These are phyloP conservation scores for Aspidiotus destructor DNA, from an alignment of 2,888 invertebrate genomes.

Conservation along the genomic window DNA sequence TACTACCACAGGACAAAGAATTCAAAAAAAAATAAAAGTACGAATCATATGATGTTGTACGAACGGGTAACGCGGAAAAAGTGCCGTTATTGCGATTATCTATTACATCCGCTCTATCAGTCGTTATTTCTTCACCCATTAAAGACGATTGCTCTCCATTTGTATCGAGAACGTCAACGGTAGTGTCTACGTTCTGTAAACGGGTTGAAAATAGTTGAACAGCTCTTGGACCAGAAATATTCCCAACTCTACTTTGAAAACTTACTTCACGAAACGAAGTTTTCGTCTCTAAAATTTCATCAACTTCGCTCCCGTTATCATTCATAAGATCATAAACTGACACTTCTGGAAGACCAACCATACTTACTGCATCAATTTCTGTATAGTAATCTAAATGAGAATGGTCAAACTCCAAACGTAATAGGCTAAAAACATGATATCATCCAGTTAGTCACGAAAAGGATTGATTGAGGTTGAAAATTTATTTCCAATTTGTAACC, in stretches of 20 bases:
- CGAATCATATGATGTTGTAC: neutral
- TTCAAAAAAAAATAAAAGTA: too few relatives aligned
- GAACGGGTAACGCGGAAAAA: slow-evolving; percentile 33
- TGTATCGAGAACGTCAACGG: too few relatives aligned
- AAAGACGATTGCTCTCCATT: too few relatives aligned
- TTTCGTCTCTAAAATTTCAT: too few relatives aligned
- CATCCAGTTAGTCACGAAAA: neutral
- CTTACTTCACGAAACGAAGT: too few relatives aligned
- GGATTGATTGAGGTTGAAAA: neutral
- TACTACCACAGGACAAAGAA: too few relatives aligned
- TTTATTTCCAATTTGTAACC: slow-evolving; percentile 26
- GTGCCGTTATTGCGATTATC: slow-evolving; percentile 19
- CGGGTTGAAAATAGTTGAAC: too few relatives aligned
- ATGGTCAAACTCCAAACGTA: slow-evolving; percentile 80
- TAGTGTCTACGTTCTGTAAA: too few relatives aligned
- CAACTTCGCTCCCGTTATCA: too few relatives aligned
- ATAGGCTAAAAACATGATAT: slow-evolving; percentile 47
- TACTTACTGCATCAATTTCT: slow-evolving; percentile 72
- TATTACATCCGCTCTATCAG: neutral
- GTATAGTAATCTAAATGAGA: slow-evolving; percentile 71
- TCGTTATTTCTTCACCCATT: too few relatives aligned
- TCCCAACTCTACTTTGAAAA: too few relatives aligned
- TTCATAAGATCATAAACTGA: neutral
- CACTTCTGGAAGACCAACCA: slow-evolving; percentile 54
- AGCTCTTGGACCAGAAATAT: too few relatives aligned